These are phyloP conservation scores for Ceratina australensis DNA, from an alignment of 1,140 invertebrate genomes.

Conservation along the genomic window DNA sequence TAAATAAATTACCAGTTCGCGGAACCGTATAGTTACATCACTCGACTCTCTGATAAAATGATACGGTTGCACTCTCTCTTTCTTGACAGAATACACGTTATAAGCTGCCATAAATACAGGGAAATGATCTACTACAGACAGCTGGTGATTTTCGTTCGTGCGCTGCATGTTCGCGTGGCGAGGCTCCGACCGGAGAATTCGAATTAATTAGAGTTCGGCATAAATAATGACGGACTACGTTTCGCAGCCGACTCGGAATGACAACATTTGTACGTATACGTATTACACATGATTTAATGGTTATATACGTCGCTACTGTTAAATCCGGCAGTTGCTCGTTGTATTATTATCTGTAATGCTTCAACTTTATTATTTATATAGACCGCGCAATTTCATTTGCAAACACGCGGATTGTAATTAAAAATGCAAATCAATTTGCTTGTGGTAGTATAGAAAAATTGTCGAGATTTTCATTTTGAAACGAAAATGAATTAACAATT, in stretches of 20 bases:
- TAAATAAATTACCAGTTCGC: no score
- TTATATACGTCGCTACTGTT: background rate
- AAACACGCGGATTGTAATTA: no score
- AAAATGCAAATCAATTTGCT: no score
- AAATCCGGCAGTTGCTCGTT: no score
- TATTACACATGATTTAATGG: conserved; percentile 1
- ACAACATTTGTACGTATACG: conserved; percentile 1
- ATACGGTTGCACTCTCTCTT: background rate
- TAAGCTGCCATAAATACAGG: conserved; percentile 6
- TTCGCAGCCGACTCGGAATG: background rate
- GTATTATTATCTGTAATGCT: background rate
- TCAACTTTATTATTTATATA: no score
- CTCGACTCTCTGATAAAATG: background rate
- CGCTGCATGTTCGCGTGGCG: background rate
- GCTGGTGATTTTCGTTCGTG: conserved; percentile 8
- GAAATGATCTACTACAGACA: conserved; percentile 6
- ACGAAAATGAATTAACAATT: conserved; percentile 2
- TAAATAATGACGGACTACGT: conserved; percentile 14
- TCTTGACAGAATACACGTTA: conserved; percentile 4
- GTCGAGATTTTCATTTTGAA: no score
- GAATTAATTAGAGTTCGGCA: conserved; percentile 20
- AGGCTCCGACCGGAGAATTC: background rate
- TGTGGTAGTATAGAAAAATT: no score
- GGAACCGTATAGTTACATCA: background rate
- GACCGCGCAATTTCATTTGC: no score